Base-by-base conservation (phyloP, 2,888 invertebrate species). In the Azorinus chamasolen region DNA sequence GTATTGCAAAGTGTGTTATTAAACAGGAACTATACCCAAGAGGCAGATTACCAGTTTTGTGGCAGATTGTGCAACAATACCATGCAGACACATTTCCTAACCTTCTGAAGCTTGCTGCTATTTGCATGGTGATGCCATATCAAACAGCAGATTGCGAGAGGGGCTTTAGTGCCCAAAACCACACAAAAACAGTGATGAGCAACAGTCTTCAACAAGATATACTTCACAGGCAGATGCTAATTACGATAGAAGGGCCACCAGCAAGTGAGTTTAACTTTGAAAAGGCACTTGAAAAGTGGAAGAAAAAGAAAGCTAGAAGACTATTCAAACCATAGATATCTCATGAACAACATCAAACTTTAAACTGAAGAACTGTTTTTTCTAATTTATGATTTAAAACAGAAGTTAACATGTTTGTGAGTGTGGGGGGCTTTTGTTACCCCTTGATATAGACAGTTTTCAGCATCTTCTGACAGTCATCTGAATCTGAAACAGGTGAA, bases 141-240 rank as follows among this genome's bases (percentile, higher is more conserved):
- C 68, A 69, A 22, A 74, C 74, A 32, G 74, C 68, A 32, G 53
- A 63, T 24, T 74, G 69, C 54, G 74, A 74, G 41, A 37, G 74
- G 16, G 74, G 74, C 8, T 74, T 74, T 43, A 57, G 57, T 3
- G 14, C 18, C 2, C 74, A 74, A 39, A 74, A 74, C 32, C 18
- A n/a, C n/a, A 73, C 58, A 24, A 73, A 73, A 62, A 73, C 54
- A 14, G n/a, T 46, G 0, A 20, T 25, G 6, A 66, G 69, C 54
- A 53, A 58, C 25, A 50, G 69, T 20, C 43, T 62, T 22, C n/a
- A 32, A 12, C 51, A 50, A 22, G 12, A 32, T 12, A 16, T 22
- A 1, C 18, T 73, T 18, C 24, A 55, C 1, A 69, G 22, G 0
- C 54, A 69, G 16, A 63, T 74, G 74, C 58, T 41, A 24, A 74